Evolutionary conservation across 2,888 invertebrate species (phyloP), one percentile per base, ranked within the genome.

Genomic region (Apotomis capreana): DNA sequence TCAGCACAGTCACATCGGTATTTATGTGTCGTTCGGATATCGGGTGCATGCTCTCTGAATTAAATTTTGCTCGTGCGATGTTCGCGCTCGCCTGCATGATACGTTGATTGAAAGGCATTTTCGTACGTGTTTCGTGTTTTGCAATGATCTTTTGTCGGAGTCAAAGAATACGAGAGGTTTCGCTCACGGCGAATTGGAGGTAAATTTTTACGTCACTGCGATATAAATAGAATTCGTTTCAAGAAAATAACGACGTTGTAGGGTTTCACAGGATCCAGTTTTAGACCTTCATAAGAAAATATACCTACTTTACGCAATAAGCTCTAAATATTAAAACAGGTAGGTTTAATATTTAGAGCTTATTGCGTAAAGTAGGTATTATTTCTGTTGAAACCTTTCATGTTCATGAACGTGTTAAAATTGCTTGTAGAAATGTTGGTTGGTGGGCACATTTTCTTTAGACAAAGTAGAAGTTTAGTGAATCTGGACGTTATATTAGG

Each of bases 41-140:
- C 79, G 82, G 78, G 81, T 82, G 83, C 82, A 82, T 83, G 83
- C 81, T 82, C 78, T 74, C 81, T 78, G 83, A 86, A 86, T 88
- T 86, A 85, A 86, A 86, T 85, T 84, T 83, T 79, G 83, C 80
- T 83, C 83, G 83, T 84, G 83, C 81, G 79, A 81, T 80, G 79
- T 78, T 80, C 77, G 74, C 80, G 81, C 81, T 82, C 79, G 78
- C 74, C 75, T 80, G 80, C 79, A 79, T 82, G 84, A 85, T 87
- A 83, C 80, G 84, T 85, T 88, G 88, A 89, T 89, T 87, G 89
- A 89, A 87, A 86, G 86, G 81, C 85, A 85, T 87, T 87, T 84
- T 79, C 77, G 82, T 80, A 88, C 85, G 86, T 87, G 86, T 80
- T 74, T 70, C 67, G 74, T 57, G 69, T 74, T 69, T 64, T 69